Conservation (phyloP, 2,888 invertebrate genomes). For the Eupithecia tripunctaria region DNA sequence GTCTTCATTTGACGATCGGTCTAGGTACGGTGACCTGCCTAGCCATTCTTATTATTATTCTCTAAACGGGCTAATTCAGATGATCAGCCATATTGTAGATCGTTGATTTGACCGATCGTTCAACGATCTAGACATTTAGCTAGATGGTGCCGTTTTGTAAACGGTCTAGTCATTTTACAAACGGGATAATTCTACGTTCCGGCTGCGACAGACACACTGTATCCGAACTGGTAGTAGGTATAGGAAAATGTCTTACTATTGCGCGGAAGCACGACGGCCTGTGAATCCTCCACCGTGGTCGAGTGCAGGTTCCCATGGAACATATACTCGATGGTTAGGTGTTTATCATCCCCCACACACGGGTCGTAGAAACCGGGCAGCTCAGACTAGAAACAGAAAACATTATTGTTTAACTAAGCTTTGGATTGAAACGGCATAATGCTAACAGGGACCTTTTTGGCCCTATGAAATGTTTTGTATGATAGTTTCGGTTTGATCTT, state of each 20-base stretch:
- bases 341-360: conserved; percentile 96
- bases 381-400: conserved; percentile 87
- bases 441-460: not conserved
- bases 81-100: too few relatives aligned
- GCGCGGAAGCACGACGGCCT: conserved; percentile 85
- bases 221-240: not conserved
- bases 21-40: too few relatives aligned
- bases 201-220: too few relatives aligned
- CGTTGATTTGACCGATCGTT: too few relatives aligned
- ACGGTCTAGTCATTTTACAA: too few relatives aligned
- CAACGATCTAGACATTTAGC: too few relatives aligned
- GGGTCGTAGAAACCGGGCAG: conserved; percentile 99
- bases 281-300: conserved; percentile 91
- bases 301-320: conserved; percentile 92
- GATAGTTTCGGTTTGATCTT: not conserved
- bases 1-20: too few relatives aligned
- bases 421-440: not conserved
- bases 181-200: too few relatives aligned
- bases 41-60: too few relatives aligned
- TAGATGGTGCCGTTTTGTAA: too few relatives aligned
- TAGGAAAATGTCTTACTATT: conserved; percentile 63
- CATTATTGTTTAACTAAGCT: not conserved
- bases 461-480: not conserved
- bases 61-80: too few relatives aligned
- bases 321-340: conserved; percentile 92